Base-by-base conservation (phyloP, 2,797 vertebrate genomes). In the Channallabes apus region DNA sequence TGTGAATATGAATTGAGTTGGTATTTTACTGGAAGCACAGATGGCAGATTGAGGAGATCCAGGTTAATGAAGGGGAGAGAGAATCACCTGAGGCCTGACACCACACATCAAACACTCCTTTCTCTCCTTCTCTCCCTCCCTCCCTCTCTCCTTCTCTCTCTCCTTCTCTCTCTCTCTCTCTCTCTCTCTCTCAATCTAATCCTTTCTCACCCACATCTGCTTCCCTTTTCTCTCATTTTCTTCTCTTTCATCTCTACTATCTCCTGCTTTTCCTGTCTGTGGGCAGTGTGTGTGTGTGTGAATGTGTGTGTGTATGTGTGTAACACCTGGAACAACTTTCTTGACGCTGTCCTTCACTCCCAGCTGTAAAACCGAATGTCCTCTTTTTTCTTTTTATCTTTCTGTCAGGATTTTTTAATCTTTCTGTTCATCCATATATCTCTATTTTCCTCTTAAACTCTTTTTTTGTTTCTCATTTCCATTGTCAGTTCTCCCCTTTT, bases 41-140 rank as follows among this genome's bases (percentile, higher is more conserved):
- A 93, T 94, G 93, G 92, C 88, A 76, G 59, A 68, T 59, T 54
- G 69, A 87, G 80, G 90, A 93, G 91, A 91, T 83, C 65, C 67
- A 83, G n/a, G 86, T 91, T 95, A 95, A 94, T 95, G 91, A 94
- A 92, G 90, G 91, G 93, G 91, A 92, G 86, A 88, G 85, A 91
- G 90, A 92, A 93, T 93, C 92, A 95, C 94, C 94, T 94, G 92
- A 93, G 94, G 94, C 91, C 88, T 90, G 89, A 75, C 73, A 88
- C 89, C 83, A 93, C 83, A 93, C 93, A 92, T 94, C 93, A 95
- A 94, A 94, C 93, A 85, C 86, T 62, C 51, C 38, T 84, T 59
- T 82, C 80, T 80, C 67, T n/a, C 82, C 73, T 67, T 12, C 82
- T 8, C 58, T 59, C 29, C 84, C 77, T 83, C 32, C 84, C 86